A percentile compares a stretch with the other conserved stretches of the same genome.
phyloP scores from a whole-genome alignment of 1,140 invertebrate species.

The Caenorhabditis remanei region DNA sequence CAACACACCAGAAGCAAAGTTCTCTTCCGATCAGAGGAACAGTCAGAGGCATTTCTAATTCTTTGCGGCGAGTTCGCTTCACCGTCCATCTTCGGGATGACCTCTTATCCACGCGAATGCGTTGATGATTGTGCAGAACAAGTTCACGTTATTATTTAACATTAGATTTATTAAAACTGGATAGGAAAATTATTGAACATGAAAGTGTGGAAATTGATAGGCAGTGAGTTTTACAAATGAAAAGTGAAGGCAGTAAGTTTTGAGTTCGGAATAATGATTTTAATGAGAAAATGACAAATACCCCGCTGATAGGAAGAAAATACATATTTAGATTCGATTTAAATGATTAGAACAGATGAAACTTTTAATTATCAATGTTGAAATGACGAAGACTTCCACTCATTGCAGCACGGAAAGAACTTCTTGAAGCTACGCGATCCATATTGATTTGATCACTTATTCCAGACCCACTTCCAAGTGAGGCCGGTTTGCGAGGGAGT shows the following conservation, averaged over 20 bases:
- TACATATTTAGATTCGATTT: not conserved
- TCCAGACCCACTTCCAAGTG: constrained; percentile 5
- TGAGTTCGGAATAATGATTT: not conserved
- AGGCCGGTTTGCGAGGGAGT: constrained; percentile 12
- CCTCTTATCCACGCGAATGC: not conserved
- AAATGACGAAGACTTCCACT: constrained; percentile 34
- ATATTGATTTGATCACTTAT: constrained; percentile 5
- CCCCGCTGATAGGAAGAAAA: constrained; percentile 4
- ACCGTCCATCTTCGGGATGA: not conserved
- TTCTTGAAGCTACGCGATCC: constrained; percentile 40
- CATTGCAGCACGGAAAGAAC: constrained; percentile 24
- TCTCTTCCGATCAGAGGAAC: not conserved
- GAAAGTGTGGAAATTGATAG: not conserved
- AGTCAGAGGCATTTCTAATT: not conserved
- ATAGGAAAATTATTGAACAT: constrained; percentile 18
- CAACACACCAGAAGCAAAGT: constrained; percentile 36
- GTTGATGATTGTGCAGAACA: not conserved
- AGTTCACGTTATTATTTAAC: constrained; percentile 29
- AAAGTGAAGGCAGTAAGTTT: not conserved
- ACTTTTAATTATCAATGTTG: not conserved
- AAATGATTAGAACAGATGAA: not conserved
- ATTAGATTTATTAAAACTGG: constrained; percentile 23
- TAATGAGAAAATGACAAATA: constrained; percentile 27
- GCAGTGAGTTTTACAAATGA: not conserved
- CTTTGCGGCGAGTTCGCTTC: not conserved